Percentiles rank a stretch among this genome's conserved stretches.
Evolutionary conservation across 2,113 vertebrate genomes (phyloP).

Genomic region (Sclerurus mexicanus): DNA sequence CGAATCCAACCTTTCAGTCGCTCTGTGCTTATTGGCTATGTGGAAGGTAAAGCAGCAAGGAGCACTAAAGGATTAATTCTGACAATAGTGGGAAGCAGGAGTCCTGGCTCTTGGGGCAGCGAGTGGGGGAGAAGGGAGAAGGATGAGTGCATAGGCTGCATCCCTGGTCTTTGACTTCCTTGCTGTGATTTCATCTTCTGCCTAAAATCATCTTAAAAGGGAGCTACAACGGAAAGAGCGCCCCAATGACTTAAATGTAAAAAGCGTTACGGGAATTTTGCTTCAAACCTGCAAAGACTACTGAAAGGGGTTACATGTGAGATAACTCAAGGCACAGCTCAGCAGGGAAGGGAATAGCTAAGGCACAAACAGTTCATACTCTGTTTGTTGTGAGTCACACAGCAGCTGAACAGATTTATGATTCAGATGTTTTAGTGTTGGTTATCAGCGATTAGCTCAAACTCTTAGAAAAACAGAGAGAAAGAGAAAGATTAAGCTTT

Average conservation of each 20-base stretch:
- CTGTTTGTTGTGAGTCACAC: neutral
- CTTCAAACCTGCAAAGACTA: neutral
- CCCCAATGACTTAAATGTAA: neutral
- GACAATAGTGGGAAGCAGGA: conserved; percentile 46
- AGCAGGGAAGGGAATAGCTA: neutral
- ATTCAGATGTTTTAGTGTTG: conserved; percentile 17
- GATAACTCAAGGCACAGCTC: neutral
- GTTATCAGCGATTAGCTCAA: conserved; percentile 39
- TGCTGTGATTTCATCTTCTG: neutral
- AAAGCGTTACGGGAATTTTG: neutral
- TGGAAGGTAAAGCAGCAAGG: conserved; percentile 14
- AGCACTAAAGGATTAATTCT: conserved; percentile 45
- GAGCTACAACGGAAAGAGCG: neutral
- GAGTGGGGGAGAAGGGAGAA: neutral
- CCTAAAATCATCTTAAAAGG: neutral
- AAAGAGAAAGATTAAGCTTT: conserved; percentile 55
- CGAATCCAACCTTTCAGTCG: neutral
- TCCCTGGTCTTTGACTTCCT: neutral
- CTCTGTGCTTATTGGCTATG: neutral
- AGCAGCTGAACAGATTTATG: conserved; percentile 34
- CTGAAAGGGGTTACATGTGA: neutral
- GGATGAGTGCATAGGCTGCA: neutral
- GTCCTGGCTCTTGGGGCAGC: neutral
- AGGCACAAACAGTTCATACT: neutral
- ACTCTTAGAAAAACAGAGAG: conserved; percentile 15